Conservation (phyloP, 2,797 vertebrate species). For the Poecilia picta region DNA sequence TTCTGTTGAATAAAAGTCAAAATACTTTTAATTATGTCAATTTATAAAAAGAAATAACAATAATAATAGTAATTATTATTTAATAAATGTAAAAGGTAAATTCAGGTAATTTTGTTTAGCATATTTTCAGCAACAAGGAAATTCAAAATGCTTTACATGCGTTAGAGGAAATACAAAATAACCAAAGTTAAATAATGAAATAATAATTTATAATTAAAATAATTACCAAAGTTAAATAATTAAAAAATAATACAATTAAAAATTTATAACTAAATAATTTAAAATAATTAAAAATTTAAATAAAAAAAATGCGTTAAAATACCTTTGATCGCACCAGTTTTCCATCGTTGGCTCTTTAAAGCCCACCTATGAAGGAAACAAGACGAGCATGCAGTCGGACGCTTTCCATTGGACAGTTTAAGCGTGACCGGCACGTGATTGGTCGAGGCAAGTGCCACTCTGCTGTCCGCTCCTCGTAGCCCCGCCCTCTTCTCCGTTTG, state of each 20-base stretch:
- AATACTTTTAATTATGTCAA: no score
- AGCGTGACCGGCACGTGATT: conserved; percentile 47
- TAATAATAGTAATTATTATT: background rate
- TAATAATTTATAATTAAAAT: no score
- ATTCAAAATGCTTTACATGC: no score
- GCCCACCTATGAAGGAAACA: conserved; percentile 69
- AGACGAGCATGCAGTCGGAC: conserved; percentile 1
- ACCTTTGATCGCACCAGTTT: background rate
- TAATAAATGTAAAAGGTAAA: background rate
- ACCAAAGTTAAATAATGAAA: no score
- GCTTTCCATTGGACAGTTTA: conserved; percentile 66
- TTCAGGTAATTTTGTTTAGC: no score
- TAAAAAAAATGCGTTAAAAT: background rate
- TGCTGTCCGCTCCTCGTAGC: conserved; percentile 14
- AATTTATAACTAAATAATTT: no score
- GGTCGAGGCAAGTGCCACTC: conserved; percentile 54
- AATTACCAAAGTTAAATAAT: no score
- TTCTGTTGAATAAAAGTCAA: no score
- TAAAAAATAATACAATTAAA: no score
- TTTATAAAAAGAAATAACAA: background rate
- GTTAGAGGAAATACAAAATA: no score
- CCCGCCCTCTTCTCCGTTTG: conserved; percentile 46
- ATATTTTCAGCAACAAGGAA: no score
- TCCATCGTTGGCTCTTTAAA: conserved; percentile 65
- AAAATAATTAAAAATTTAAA: no score